phyloP scores from a whole-genome alignment of 2,797 vertebrate species.

The Chloroceryle inda region DNA sequence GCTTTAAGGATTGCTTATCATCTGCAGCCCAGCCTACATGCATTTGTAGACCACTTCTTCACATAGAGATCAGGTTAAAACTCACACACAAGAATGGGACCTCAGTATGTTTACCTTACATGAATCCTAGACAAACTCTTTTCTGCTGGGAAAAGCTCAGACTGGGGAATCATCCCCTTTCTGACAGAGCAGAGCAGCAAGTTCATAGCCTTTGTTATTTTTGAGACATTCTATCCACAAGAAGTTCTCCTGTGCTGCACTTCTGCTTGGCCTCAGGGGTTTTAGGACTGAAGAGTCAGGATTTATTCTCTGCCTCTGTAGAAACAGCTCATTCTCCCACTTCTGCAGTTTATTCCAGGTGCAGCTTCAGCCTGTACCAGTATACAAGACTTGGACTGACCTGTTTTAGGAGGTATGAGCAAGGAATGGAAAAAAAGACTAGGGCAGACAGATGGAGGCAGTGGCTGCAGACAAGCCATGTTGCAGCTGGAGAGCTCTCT shows the following conservation, averaged over 20 bases:
- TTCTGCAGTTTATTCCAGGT: not conserved
- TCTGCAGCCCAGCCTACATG: not conserved
- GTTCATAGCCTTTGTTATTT: not conserved
- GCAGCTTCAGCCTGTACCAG: not conserved
- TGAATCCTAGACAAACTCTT: not conserved
- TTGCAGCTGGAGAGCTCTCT: not conserved
- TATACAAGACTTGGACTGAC: not conserved
- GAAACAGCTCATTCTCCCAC: not conserved
- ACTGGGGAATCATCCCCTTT: not conserved
- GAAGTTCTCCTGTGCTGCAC: not conserved
- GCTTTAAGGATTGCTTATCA: not conserved
- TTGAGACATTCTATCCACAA: not conserved
- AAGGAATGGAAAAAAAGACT: not conserved
- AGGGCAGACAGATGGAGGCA: not conserved
- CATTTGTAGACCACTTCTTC: not conserved
- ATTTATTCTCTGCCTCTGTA: not conserved
- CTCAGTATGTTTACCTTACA: not conserved
- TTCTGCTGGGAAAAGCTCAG: not conserved
- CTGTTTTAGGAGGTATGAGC: not conserved
- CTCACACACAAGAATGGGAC: not conserved
- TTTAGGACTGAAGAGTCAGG: not conserved
- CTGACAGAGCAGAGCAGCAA: not conserved
- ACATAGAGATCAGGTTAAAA: not conserved
- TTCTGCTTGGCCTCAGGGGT: not conserved
- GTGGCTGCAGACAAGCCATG: not conserved